These are phyloP conservation scores for Anastatus disparis DNA, from an alignment of 1,140 invertebrate species.

Conservation along the genomic window DNA sequence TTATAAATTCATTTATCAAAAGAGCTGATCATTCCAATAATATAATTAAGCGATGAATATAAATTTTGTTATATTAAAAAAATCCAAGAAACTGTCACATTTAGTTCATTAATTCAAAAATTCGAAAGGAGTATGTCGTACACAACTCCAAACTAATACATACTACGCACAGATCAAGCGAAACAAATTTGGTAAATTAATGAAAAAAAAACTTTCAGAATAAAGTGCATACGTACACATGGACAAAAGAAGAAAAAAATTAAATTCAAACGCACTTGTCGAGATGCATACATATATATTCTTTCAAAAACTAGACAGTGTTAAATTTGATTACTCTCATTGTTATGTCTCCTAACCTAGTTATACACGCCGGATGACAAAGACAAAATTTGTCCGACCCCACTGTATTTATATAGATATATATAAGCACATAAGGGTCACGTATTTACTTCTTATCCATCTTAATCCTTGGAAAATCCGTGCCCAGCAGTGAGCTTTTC, in stretches of 20 bases:
- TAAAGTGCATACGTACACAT: neutral
- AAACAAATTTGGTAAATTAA: constrained; percentile 17
- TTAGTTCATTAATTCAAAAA: too few relatives aligned
- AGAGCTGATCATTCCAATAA: too few relatives aligned
- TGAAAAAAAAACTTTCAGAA: neutral
- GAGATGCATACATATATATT: neutral
- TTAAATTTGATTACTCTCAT: constrained; percentile 40
- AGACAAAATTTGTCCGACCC: too few relatives aligned
- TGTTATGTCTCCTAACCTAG: constrained; percentile 34
- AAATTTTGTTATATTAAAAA: too few relatives aligned
- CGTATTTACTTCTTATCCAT: constrained; percentile 24
- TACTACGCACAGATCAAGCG: neutral
- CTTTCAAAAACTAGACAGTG: neutral
- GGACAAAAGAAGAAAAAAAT: too few relatives aligned
- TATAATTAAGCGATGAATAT: too few relatives aligned
- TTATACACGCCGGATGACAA: neutral
- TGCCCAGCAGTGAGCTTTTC: neutral
- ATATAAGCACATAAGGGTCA: neutral
- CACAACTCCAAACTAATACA: too few relatives aligned
- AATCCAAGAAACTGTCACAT: too few relatives aligned
- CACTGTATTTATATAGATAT: neutral
- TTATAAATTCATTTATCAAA: too few relatives aligned
- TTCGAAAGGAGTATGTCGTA: too few relatives aligned
- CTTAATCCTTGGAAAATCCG: constrained; percentile 23
- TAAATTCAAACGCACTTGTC: constrained; percentile 13